These are phyloP conservation scores for Cheilosia vulpina DNA, from an alignment of 2,888 invertebrate species.

Conservation along the genomic window DNA sequence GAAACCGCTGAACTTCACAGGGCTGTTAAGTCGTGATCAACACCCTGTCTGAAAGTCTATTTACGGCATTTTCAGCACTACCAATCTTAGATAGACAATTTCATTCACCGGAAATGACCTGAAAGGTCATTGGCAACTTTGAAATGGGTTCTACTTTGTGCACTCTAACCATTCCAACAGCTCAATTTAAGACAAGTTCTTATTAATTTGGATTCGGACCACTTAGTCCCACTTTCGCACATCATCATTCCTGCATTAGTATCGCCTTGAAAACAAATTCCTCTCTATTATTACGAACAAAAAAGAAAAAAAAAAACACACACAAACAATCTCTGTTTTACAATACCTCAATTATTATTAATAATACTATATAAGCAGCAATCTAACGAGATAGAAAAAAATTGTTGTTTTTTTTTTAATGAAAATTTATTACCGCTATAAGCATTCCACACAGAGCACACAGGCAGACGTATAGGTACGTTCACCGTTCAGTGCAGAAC, in stretches of 20 bases:
- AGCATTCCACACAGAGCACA: conserved; percentile 17
- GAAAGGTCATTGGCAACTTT: background rate
- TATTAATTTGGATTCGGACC: conserved; percentile 11
- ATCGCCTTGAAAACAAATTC: conserved; percentile 22
- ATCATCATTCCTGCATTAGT: conserved; percentile 5
- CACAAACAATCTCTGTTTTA: conserved; percentile 45
- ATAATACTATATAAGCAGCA: conserved; percentile 41
- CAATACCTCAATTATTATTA: conserved; percentile 50
- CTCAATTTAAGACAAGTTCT: background rate
- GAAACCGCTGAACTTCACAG: too few species aligned
- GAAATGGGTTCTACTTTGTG: background rate
- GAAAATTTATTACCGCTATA: conserved; percentile 66
- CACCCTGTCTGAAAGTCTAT: too few species aligned
- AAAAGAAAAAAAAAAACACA: background rate
- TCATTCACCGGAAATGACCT: too few species aligned
- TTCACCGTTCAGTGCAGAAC: background rate
- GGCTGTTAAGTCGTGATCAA: too few species aligned
- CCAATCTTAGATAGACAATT: too few species aligned
- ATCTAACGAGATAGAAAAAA: conserved; percentile 53
- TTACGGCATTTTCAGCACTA: too few species aligned
- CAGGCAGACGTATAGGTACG: background rate
- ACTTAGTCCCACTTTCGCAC: conserved; percentile 10
- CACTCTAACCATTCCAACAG: background rate
- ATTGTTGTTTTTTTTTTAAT: conserved; percentile 43
- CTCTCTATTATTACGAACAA: conserved; percentile 20